A percentile compares a stretch with the other conserved stretches of the same genome.
Conservation (phyloP, 2,888 invertebrate genomes). For the Stenchaetothrips biformis region DNA sequence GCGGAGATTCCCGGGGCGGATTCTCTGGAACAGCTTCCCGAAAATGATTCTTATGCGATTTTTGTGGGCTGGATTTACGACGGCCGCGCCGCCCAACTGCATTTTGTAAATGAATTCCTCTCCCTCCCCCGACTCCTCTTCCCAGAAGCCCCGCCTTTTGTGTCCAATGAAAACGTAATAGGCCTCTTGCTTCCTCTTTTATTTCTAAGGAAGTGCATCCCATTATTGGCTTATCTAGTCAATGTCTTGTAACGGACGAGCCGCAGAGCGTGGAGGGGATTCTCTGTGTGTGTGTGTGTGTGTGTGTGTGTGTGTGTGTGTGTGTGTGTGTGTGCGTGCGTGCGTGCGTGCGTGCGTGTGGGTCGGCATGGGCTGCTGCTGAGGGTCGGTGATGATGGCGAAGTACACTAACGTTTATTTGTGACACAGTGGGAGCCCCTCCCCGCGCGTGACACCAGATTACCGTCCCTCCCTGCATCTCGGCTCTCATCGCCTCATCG, state of each 20-base stretch:
- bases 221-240: background rate
- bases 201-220: no score
- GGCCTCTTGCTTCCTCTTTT: no score
- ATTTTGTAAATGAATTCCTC: background rate
- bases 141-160: no score
- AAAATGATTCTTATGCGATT: no score
- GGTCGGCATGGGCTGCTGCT: background rate
- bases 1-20: no score
- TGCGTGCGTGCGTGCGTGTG: background rate
- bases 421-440: background rate
- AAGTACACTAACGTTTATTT: background rate
- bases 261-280: background rate
- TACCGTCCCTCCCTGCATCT: background rate
- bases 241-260: background rate
- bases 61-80: no score
- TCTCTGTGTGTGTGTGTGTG: no score
- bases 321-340: background rate
- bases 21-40: no score
- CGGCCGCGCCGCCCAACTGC: no score
- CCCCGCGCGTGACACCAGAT: background rate
- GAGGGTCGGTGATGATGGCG: background rate
- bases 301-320: background rate
- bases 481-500: background rate
- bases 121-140: background rate
- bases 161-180: no score